Base-by-base conservation (phyloP, 2,113 vertebrate species). In the Lota lota region DNA sequence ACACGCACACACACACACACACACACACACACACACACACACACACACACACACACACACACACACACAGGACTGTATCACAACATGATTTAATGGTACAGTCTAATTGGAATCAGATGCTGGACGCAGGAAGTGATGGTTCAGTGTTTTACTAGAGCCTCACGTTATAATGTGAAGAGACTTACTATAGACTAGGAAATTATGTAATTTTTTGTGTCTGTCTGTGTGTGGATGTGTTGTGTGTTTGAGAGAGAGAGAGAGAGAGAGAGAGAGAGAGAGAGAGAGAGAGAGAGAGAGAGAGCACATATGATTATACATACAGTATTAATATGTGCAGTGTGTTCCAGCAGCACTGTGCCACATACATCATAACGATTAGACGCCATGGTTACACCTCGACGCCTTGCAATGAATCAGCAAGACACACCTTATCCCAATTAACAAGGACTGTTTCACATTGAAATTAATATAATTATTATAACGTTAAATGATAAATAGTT, bases 101-200 rank as follows among this genome's bases (percentile, higher is more conserved):
- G 54, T 80, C 77, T 85, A 86, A 87, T 87, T 87, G 82, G 80
- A 84, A 81, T 83, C 79, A 79, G 86, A 77, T 83, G 83, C 83
- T 79, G 76, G 82, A 64, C 57, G 56, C 18, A 66, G 65, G 22
- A 65, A 71, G 71, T 76, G 76, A 79, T 76, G 83, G 81, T 75
- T 69, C 36, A 68, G 63, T 20, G 69, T 76, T 83, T 83, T 70
- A 77, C 57, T 3, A 74, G 73, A 51, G 74, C 33, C 68, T 50
- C 54, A 71, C 69, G 66, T 22, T 80, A 73, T 79, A 80, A 83
- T 68, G 66, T 66, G 66, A 79, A 78, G 80, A 76, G 80, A 67
- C 66, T 85, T 77, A 81, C 87, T 88, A 82, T 63, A 73, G 63
- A 73, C 73, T 57, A 58, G 14, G 14, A 56, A 70, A 58, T 64